phyloP scores from a whole-genome alignment of 2,888 invertebrate genomes.

The Macaria liturata region DNA sequence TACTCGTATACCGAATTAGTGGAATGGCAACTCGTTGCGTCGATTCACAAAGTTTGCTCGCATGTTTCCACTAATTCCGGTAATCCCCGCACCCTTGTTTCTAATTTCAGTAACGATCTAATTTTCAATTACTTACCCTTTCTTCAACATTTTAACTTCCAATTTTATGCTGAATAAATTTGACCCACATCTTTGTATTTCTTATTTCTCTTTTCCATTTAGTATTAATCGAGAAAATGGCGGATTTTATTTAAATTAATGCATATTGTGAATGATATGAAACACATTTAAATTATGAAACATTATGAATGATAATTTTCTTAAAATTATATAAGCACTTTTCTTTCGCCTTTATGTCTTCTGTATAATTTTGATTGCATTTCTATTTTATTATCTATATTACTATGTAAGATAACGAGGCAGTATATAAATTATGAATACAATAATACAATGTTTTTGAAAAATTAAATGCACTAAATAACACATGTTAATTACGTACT shows the following conservation, averaged over 20 bases:
- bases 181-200: conserved; percentile 56
- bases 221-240: conserved; percentile 56
- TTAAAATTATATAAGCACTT: conserved; percentile 63
- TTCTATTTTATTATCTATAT: conserved; percentile 44
- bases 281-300: conserved; percentile 48
- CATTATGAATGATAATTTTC: conserved; percentile 58
- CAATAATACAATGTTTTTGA: conserved; percentile 61
- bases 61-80: conserved; percentile 56
- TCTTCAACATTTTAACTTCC: conserved; percentile 54
- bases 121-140: conserved; percentile 62
- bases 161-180: conserved; percentile 56
- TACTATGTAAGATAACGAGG: conserved; percentile 60
- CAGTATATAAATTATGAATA: conserved; percentile 69
- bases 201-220: conserved; percentile 53
- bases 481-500: conserved; percentile 63
- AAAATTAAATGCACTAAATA: conserved; percentile 72
- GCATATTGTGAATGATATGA: conserved; percentile 65
- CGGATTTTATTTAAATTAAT: conserved; percentile 50
- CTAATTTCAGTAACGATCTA: conserved; percentile 65
- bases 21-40: conserved; percentile 33
- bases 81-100: conserved; percentile 61
- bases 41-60: conserved; percentile 11
- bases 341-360: conserved; percentile 70
- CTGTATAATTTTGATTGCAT: conserved; percentile 66
- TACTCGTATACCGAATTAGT: conserved; percentile 57